phyloP scores from a whole-genome alignment of 64 coral and sea anemone genomes.

The Actinia equina region DNA sequence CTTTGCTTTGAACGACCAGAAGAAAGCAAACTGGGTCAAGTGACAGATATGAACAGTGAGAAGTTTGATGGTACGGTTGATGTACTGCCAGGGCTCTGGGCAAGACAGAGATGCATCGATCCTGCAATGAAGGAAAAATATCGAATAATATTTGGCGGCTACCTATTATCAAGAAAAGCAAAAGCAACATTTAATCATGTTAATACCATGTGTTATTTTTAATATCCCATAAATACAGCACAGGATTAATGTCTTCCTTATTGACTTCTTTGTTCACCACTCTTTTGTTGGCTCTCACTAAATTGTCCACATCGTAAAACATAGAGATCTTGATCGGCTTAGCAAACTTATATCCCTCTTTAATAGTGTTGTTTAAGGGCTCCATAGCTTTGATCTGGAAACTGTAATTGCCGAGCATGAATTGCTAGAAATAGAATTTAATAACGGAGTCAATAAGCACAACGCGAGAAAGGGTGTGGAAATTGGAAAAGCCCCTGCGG shows the following conservation, averaged over 20 bases:
- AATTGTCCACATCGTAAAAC: conserved; percentile 85
- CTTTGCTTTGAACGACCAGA: conserved; percentile 72
- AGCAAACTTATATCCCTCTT: conserved; percentile 66
- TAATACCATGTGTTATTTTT: conserved; percentile 80
- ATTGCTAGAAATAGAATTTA: conserved; percentile 52
- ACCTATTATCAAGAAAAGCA: background rate
- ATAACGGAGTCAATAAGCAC: background rate
- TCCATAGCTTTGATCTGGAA: conserved; percentile 89
- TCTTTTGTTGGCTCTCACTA: conserved; percentile 80
- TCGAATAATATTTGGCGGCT: background rate
- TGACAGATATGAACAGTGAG: conserved; percentile 70
- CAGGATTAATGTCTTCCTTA: conserved; percentile 73
- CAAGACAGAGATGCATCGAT: conserved; percentile 73
- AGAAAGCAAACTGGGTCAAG: conserved; percentile 88
- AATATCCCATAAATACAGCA: conserved; percentile 72
- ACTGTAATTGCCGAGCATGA: conserved; percentile 94
- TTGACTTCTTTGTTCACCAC: conserved; percentile 76
- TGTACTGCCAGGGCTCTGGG: conserved; percentile 66
- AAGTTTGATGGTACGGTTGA: conserved; percentile 80
- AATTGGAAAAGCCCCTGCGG: no score
- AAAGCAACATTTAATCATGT: background rate
- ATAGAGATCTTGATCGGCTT: conserved; percentile 77
- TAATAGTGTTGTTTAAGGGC: conserved; percentile 50
- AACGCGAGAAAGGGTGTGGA: no score
- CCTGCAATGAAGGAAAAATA: conserved; percentile 23